phyloP scores from a whole-genome alignment of 2,113 vertebrate genomes.

The Spilogale gracilis region DNA sequence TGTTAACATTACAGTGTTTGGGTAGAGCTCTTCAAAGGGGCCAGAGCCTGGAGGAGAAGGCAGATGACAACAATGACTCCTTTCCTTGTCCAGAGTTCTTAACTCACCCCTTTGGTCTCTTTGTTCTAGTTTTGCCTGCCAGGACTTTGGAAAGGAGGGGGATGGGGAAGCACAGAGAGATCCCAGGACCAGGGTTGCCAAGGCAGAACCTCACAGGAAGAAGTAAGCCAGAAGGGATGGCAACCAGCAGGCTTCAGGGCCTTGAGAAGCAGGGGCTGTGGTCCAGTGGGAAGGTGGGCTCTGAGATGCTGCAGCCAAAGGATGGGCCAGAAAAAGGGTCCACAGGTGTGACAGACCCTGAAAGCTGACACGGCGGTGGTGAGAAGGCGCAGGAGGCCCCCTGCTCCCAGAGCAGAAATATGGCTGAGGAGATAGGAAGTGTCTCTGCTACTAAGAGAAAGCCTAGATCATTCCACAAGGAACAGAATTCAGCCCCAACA shows the following conservation, averaged over 20 bases:
- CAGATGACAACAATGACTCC: constrained; percentile 57
- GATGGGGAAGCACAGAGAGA: background rate
- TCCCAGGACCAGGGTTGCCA: background rate
- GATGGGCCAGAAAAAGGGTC: too few relatives aligned
- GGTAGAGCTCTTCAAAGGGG: constrained; percentile 30
- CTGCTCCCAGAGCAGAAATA: background rate
- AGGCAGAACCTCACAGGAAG: background rate
- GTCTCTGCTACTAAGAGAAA: background rate
- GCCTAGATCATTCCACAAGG: background rate
- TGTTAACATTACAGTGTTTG: background rate
- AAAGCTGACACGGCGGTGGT: fast-evolving
- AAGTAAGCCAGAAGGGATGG: too few relatives aligned
- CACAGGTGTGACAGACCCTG: background rate
- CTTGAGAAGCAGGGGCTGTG: background rate
- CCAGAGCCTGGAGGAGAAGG: background rate
- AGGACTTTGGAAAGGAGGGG: background rate
- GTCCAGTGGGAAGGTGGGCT: background rate
- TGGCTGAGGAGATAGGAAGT: background rate
- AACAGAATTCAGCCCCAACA: background rate
- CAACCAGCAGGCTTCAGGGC: fast-evolving
- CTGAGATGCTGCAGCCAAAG: background rate
- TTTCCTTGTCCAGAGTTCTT: constrained; percentile 16
- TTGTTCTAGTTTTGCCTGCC: background rate
- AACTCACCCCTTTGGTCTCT: background rate
- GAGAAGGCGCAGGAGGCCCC: too few relatives aligned